Conservation (phyloP, 2,888 invertebrate species). For the Taphrorychus bicolor region DNA sequence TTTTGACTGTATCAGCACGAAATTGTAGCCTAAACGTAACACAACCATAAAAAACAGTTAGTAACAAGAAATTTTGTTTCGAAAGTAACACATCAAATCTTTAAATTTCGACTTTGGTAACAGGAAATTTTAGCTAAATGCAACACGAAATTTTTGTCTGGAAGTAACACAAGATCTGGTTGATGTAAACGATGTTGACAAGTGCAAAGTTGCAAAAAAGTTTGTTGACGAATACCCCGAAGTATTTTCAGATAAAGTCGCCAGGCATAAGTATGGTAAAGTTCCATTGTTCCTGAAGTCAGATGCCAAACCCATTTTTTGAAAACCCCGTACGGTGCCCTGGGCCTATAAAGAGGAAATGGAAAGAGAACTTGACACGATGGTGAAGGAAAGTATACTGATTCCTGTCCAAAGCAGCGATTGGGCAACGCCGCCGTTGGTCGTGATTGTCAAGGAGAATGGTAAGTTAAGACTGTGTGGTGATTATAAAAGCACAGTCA, state of each 20-base stretch:
- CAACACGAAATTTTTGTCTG: too few species aligned
- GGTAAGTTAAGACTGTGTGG: conserved; percentile 31
- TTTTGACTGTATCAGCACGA: too few species aligned
- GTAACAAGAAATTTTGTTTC: too few species aligned
- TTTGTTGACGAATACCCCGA: background rate
- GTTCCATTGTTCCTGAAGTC: too few species aligned
- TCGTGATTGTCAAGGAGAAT: conserved; percentile 34
- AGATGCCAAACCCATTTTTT: conserved; percentile 1
- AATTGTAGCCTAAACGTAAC: too few species aligned
- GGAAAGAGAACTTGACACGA: too few species aligned
- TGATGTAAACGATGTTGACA: background rate
- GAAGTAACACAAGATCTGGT: background rate
- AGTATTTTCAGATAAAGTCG: background rate
- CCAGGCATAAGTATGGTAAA: too few species aligned
- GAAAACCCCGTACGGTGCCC: background rate
- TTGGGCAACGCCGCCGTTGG: conserved; percentile 40
- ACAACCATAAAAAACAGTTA: too few species aligned
- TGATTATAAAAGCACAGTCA: too few species aligned
- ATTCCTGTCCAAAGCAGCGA: conserved; percentile 35
- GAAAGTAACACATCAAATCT: too few species aligned
- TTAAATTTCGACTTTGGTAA: too few species aligned
- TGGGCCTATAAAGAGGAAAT: background rate
- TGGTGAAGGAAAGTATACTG: conserved; percentile 35
- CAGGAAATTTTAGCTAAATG: too few species aligned
- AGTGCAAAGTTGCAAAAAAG: background rate